Base-by-base conservation (phyloP, 2,888 invertebrate genomes). In the Podotricha telesiphe region DNA sequence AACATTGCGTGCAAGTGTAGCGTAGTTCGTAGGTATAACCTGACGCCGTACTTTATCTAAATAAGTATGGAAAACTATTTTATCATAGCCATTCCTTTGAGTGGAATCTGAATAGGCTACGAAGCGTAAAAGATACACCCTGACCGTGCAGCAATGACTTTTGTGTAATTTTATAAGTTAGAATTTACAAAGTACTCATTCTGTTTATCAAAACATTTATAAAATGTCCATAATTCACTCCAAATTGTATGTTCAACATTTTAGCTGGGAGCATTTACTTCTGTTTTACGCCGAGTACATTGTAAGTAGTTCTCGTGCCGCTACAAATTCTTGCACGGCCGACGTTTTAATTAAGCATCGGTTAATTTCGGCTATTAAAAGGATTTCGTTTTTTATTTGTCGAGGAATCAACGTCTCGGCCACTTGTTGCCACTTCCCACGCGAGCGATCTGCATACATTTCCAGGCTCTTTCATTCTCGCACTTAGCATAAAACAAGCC, bases 391-490 rank as follows among this genome's bases (percentile, higher is more conserved):
- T 83, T 85, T 86, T 86, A 76, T 84, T 80, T 79, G 77, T 75
- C 71, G 79, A 77, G 75, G 79, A 78, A 84, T 78, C 80, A 82
- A 83, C 79, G 80, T 86, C 83, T 85, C 82, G 81, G 81, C 86
- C 88, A 91, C 91, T 91, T 91, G 92, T 92, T 91, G 91, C 85
- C 83, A 86, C 90, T 91, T 91, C 91, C 91, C 92, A 92, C 92
- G 91, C 89, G 83, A 84, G 77, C 84, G 86, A 88, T 91, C 88
- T 89, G 91, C 91, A 92, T 92, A 90, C 80, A 89, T 87, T 86
- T 87, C 82, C 87, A 83, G 84, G 86, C 86, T 88, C 89, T 89
- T 89, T 88, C 86, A 86, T 88, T 85, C 84, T 82, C 82, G 85
- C 81, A 86, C 82, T 92, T 92, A 89, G 91, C 92, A 92, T 92